Conservation (phyloP, 2,888 invertebrate species). For the Andricus curvator region DNA sequence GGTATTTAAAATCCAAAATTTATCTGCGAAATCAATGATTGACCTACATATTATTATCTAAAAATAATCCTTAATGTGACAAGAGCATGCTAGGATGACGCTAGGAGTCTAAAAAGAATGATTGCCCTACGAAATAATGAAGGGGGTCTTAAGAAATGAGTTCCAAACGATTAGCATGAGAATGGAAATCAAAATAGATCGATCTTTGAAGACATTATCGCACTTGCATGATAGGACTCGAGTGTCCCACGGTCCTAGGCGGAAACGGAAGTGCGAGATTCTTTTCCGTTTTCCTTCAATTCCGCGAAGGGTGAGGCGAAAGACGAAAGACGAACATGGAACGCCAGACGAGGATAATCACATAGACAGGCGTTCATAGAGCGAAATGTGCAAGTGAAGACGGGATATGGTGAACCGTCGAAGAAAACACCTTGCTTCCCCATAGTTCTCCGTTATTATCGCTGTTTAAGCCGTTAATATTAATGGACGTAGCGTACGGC, state of each 20-base stretch:
- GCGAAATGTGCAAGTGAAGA: constrained; percentile 41
- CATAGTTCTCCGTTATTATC: constrained; percentile 68
- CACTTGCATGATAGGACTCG: neutral
- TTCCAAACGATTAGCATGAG: neutral
- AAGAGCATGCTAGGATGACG: too few relatives aligned
- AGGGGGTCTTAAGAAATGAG: too few relatives aligned
- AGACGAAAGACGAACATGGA: constrained; percentile 18
- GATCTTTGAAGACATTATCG: neutral
- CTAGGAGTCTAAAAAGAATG: too few relatives aligned
- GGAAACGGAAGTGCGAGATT: constrained; percentile 39
- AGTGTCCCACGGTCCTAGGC: neutral
- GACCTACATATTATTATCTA: too few relatives aligned
- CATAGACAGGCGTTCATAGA: constrained; percentile 46
- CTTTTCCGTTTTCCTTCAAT: constrained; percentile 51
- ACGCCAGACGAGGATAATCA: constrained; percentile 40
- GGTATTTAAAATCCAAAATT: too few relatives aligned
- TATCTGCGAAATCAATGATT: too few relatives aligned
- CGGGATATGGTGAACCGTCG: constrained; percentile 49
- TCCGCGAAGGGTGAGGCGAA: neutral
- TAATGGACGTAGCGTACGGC: constrained; percentile 67
- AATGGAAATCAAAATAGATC: neutral
- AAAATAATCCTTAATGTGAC: too few relatives aligned
- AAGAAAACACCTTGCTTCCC: constrained; percentile 55
- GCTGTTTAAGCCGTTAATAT: constrained; percentile 71
- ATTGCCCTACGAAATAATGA: too few relatives aligned